These are phyloP conservation scores for Corvus hawaiiensis DNA, from an alignment of 2,113 vertebrate genomes.

Conservation along the genomic window DNA sequence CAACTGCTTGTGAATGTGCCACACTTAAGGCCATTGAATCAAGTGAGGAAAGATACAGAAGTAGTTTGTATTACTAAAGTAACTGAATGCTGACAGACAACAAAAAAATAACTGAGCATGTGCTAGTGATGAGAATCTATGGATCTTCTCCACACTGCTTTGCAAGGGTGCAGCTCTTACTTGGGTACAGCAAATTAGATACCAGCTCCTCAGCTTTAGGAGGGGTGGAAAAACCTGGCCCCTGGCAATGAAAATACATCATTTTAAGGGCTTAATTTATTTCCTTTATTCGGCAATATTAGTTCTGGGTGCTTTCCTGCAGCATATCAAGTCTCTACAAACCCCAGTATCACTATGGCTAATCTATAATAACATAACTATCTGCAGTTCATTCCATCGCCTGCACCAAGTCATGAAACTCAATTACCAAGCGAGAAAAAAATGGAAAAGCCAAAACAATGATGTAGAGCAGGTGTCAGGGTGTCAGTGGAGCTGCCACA, in stretches of 20 bases:
- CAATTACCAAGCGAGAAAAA: slow-evolving; percentile 28
- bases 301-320: slow-evolving; percentile 17
- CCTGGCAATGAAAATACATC: slow-evolving; percentile 34
- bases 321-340: neutral
- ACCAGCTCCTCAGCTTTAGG: neutral
- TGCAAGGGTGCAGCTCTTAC: neutral
- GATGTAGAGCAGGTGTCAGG: neutral
- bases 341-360: neutral
- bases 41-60: neutral
- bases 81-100: neutral
- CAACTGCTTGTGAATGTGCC: neutral
- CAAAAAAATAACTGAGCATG: neutral
- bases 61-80: neutral
- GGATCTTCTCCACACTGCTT: neutral
- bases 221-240: neutral
- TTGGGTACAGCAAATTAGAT: neutral
- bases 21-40: accelerated
- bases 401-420: slow-evolving; percentile 36
- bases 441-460: neutral
- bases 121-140: neutral
- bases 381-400: neutral
- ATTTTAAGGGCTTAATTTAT: slow-evolving; percentile 30
- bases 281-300: slow-evolving; percentile 8
- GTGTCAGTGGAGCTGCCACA: neutral
- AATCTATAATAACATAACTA: slow-evolving; percentile 26